A percentile compares a stretch with the other conserved stretches of the same genome.
phyloP scores from a whole-genome alignment of 2,797 vertebrate species.

The Alca torda region DNA sequence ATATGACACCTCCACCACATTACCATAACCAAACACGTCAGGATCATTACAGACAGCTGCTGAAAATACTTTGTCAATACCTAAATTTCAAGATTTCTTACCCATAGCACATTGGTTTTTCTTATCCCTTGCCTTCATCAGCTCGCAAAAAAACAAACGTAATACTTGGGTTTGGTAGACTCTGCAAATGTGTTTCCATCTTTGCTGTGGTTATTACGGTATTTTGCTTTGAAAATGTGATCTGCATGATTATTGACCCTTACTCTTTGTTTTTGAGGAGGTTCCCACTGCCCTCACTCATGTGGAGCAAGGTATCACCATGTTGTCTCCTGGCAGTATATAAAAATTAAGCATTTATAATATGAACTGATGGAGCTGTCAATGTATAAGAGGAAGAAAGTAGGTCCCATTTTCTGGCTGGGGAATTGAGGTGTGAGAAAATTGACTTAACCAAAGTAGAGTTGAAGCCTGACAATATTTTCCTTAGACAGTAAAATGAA shows the following conservation, averaged over 20 bases:
- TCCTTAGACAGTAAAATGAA: not conserved
- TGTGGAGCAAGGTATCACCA: not conserved
- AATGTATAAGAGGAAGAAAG: not conserved
- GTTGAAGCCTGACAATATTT: not conserved
- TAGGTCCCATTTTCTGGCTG: not conserved
- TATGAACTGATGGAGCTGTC: not conserved
- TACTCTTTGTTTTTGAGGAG: not conserved
- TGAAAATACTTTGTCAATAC: not conserved
- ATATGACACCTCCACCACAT: not conserved
- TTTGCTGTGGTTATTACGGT: not conserved
- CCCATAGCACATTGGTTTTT: rapidly evolving
- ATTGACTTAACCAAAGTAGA: not conserved
- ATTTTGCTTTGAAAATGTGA: not conserved
- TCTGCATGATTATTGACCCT: not conserved
- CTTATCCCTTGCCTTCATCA: not conserved
- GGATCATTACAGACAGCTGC: not conserved
- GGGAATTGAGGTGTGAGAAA: not conserved
- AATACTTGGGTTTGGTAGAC: not conserved
- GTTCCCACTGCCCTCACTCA: not conserved
- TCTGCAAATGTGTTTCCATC: not conserved
- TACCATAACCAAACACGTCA: not conserved
- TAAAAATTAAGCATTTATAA: not conserved
- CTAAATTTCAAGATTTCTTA: not conserved
- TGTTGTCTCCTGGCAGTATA: not conserved
- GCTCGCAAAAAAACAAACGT: not conserved